phyloP scores from a whole-genome alignment of 2,797 vertebrate species.

The Dermochelys coriacea region DNA sequence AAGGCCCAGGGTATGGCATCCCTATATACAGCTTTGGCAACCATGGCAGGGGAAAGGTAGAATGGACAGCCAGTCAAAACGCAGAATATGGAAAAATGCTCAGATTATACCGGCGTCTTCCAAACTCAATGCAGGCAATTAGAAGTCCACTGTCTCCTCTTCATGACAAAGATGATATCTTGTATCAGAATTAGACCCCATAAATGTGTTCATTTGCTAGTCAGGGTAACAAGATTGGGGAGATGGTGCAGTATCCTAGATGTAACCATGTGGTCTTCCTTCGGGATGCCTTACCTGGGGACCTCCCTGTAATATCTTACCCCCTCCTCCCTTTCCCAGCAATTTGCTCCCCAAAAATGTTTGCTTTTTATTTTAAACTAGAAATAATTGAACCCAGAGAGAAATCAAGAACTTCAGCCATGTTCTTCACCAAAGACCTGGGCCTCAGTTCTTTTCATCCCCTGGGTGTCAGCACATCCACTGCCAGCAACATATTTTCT shows the following conservation, averaged over 20 bases:
- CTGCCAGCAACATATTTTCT: slow-evolving; percentile 19
- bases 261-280: neutral
- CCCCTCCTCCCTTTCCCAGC: neutral
- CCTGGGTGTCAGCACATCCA: slow-evolving; percentile 23
- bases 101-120: slow-evolving; percentile 5
- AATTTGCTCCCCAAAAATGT: slow-evolving; percentile 2
- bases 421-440: neutral
- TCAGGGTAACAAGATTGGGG: neutral
- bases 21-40: neutral
- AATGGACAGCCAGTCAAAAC: neutral
- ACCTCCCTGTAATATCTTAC: neutral
- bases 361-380: slow-evolving; percentile 38
- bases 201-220: neutral
- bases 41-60: neutral
- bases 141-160: neutral
- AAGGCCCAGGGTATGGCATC: slow-evolving; percentile 28
- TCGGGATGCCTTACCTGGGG: slow-evolving; percentile 30
- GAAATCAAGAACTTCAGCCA: slow-evolving; percentile 32
- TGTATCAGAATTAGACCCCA: neutral
- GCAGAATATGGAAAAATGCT: neutral
- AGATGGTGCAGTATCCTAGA: neutral
- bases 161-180: neutral
- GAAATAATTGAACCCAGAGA: slow-evolving; percentile 26
- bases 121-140: neutral
- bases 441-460: neutral